phyloP scores from a whole-genome alignment of 2,888 invertebrate genomes.

The Dilophus febrilis region DNA sequence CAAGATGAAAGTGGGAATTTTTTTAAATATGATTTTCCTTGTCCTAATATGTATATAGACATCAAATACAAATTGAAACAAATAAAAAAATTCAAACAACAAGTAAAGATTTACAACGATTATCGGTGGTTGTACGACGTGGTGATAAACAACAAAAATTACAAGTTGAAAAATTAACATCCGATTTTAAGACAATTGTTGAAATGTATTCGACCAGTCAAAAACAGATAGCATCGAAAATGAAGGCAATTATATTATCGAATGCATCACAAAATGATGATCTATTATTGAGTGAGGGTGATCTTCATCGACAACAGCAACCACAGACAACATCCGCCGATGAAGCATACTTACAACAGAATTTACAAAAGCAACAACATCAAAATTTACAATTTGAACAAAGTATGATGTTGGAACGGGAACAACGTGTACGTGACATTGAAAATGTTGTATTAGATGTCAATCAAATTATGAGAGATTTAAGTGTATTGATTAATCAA shows the following conservation, averaged over 20 bases:
- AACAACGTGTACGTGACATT: slow-evolving; percentile 60
- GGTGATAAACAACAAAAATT: slow-evolving; percentile 66
- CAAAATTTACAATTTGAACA: slow-evolving; percentile 52
- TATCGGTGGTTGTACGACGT: slow-evolving; percentile 49
- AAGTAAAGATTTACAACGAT: slow-evolving; percentile 51
- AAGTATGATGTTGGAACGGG: slow-evolving; percentile 61
- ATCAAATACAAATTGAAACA: slow-evolving; percentile 54
- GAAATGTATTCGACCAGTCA: slow-evolving; percentile 62
- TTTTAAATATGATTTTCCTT: background rate
- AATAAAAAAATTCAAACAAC: slow-evolving; percentile 58
- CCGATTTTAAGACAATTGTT: slow-evolving; percentile 64
- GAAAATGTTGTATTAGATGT: slow-evolving; percentile 70
- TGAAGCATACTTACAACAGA: slow-evolving; percentile 31
- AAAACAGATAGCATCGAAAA: slow-evolving; percentile 53
- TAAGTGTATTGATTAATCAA: slow-evolving; percentile 50
- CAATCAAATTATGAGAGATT: slow-evolving; percentile 63
- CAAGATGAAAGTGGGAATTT: too few relatives aligned
- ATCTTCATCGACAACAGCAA: slow-evolving; percentile 10
- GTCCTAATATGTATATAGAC: slow-evolving; percentile 31
- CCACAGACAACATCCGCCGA: slow-evolving; percentile 25
- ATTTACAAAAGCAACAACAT: slow-evolving; percentile 19
- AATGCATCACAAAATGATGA: slow-evolving; percentile 18
- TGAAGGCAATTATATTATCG: slow-evolving; percentile 41
- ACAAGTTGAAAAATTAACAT: slow-evolving; percentile 67
- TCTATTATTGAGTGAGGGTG: slow-evolving; percentile 12